Percentiles rank a stretch among this genome's conserved stretches.
phyloP scores from a whole-genome alignment of 2,113 vertebrate species.

The Lepus timidus region DNA sequence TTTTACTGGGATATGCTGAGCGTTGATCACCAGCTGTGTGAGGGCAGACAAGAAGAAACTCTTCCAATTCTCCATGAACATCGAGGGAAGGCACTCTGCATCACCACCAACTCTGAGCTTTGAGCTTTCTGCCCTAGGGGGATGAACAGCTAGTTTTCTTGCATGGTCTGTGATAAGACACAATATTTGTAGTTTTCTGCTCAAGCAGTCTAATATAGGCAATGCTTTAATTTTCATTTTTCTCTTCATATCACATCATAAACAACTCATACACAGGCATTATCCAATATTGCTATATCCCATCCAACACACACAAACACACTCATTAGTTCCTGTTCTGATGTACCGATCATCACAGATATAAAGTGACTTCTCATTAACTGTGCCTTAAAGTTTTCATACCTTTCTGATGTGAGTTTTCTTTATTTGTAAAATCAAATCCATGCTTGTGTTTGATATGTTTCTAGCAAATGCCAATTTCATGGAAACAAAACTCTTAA shows the following conservation, averaged over 20 bases:
- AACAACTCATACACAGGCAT: background rate
- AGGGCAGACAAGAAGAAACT: background rate
- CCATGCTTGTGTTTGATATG: background rate
- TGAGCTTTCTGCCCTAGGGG: background rate
- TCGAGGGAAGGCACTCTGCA: background rate
- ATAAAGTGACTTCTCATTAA: background rate
- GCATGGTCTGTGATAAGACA: background rate
- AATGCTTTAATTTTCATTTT: conserved; percentile 47
- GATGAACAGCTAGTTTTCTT: background rate
- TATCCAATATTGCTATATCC: background rate
- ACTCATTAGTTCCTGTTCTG: background rate
- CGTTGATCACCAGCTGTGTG: background rate
- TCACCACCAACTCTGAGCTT: background rate
- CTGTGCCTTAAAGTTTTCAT: background rate
- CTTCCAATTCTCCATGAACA: background rate
- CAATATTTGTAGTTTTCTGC: background rate
- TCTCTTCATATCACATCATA: conserved; percentile 28
- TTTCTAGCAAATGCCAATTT: background rate
- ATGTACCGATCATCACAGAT: background rate
- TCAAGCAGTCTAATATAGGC: background rate
- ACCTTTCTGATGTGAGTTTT: background rate
- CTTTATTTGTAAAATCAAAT: background rate
- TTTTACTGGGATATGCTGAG: background rate
- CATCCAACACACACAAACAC: background rate
- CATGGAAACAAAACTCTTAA: conserved; percentile 2